These are phyloP conservation scores for Morone saxatilis DNA, from an alignment of 2,113 vertebrate genomes.

Conservation along the genomic window DNA sequence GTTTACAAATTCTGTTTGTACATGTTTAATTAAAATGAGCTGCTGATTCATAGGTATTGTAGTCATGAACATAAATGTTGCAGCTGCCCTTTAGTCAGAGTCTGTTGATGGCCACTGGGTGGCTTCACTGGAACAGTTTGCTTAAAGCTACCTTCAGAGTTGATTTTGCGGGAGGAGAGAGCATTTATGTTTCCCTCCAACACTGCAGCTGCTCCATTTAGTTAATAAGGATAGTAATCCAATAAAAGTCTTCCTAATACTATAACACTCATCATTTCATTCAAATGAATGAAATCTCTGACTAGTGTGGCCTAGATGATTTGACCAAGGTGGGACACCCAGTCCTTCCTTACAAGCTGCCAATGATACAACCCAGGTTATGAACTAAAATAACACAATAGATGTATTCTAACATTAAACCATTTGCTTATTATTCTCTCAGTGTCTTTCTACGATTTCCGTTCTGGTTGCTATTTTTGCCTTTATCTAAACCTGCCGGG, in stretches of 20 bases:
- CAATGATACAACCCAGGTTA: not conserved
- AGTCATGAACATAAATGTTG: not conserved
- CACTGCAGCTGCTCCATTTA: constrained; percentile 21
- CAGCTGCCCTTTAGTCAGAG: not conserved
- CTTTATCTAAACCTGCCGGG: not conserved
- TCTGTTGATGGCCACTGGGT: constrained; percentile 33
- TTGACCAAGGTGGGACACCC: not conserved
- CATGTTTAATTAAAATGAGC: not conserved
- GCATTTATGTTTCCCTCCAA: constrained; percentile 12
- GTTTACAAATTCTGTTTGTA: too few relatives aligned
- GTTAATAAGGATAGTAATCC: not conserved
- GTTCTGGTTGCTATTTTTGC: constrained; percentile 28
- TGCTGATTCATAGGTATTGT: not conserved
- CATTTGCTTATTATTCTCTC: not conserved
- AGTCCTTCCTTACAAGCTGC: not conserved
- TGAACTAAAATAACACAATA: not conserved
- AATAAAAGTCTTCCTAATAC: not conserved
- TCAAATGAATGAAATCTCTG: not conserved
- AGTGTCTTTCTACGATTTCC: not conserved
- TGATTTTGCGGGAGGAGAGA: not conserved
- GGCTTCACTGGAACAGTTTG: constrained; percentile 35
- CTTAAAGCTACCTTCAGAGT: not conserved
- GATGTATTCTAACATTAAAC: not conserved
- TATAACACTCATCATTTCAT: too few relatives aligned
- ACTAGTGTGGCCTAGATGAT: not conserved